Evolutionary conservation across 2,797 vertebrate species (phyloP).

Genomic region (Pteronotus mesoamericanus): DNA sequence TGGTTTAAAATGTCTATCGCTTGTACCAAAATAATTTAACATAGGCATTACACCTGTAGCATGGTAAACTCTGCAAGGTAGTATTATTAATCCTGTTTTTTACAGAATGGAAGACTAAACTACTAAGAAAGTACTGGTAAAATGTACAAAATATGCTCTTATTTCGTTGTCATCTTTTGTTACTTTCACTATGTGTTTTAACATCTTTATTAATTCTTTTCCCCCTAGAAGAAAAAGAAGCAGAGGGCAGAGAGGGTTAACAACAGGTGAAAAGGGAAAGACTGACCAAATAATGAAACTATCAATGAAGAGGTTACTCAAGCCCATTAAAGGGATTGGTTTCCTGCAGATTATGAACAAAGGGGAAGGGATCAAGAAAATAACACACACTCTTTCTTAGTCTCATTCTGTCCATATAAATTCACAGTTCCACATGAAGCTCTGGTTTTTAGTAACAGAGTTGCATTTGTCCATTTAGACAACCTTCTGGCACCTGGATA

Average conservation of each 20-base stretch:
- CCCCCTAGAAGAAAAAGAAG: background rate
- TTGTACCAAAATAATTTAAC: background rate
- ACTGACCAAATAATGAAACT: background rate
- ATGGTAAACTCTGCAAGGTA: background rate
- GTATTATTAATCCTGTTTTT: background rate
- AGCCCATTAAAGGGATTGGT: background rate
- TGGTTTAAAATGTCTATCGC: background rate
- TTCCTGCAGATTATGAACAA: background rate
- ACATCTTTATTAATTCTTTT: background rate
- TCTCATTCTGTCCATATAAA: slow-evolving; percentile 46
- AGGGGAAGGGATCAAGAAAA: background rate
- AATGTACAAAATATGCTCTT: background rate
- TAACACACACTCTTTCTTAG: background rate
- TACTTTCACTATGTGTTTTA: background rate
- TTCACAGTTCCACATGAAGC: slow-evolving; percentile 71
- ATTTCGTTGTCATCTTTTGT: background rate
- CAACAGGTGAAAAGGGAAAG: background rate
- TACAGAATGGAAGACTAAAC: background rate
- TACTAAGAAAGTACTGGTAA: background rate
- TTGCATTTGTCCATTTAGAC: slow-evolving; percentile 85
- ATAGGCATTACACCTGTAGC: background rate
- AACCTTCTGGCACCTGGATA: slow-evolving; percentile 56
- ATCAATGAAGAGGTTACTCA: background rate
- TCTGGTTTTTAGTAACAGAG: slow-evolving; percentile 85
- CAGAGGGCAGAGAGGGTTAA: background rate